These are phyloP conservation scores for Camponotus vicinus DNA, from an alignment of 1,140 invertebrate species.

Conservation along the genomic window DNA sequence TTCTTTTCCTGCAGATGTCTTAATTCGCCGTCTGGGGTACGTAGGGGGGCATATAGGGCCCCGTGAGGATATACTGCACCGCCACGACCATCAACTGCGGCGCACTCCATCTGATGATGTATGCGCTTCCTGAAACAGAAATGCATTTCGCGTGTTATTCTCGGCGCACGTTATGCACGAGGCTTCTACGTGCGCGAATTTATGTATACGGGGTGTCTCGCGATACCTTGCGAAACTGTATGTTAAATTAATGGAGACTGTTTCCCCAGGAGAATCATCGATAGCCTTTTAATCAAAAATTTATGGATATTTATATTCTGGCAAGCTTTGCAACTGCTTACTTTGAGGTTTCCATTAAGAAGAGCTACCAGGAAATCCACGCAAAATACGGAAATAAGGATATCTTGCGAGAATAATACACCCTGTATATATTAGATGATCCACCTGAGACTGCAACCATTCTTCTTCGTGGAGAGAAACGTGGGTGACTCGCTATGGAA, in stretches of 20 bases:
- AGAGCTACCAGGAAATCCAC: not conserved
- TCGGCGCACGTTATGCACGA: constrained; percentile 30
- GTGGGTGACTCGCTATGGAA: constrained; percentile 39
- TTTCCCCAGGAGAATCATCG: not conserved
- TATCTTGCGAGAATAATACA: not conserved
- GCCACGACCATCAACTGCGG: constrained; percentile 85
- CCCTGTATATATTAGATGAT: constrained; percentile 40
- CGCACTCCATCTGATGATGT: constrained; percentile 85
- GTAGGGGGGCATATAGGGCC: constrained; percentile 84
- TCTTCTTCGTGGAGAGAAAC: constrained; percentile 28
- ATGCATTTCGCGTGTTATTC: constrained; percentile 73
- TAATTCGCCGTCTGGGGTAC: constrained; percentile 83
- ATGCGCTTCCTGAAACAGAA: constrained; percentile 85
- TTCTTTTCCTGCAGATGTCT: constrained; percentile 43
- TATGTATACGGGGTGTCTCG: constrained; percentile 11
- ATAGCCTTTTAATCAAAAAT: not conserved
- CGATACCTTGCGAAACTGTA: not conserved
- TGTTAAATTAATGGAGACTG: not conserved
- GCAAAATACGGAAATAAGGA: not conserved
- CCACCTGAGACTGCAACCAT: constrained; percentile 28
- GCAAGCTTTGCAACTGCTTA: not conserved
- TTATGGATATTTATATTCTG: not conserved
- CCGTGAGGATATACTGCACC: constrained; percentile 85
- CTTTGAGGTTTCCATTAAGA: not conserved
- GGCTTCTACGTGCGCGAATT: constrained; percentile 34